Conservation (phyloP, 2,888 invertebrate species). For the Acrobasis repandana region DNA sequence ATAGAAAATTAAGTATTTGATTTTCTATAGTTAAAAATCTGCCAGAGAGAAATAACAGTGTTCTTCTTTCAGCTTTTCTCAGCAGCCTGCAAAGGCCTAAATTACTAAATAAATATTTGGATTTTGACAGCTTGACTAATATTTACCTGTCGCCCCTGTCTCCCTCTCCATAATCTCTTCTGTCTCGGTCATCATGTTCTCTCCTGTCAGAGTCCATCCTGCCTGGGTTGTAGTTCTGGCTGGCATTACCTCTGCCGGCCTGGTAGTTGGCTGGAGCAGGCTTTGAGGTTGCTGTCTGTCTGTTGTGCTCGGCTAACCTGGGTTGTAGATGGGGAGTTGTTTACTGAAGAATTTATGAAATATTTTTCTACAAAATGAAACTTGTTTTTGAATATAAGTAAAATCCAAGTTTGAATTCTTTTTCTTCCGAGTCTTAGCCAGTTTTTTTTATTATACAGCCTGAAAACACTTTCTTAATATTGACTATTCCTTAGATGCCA, state of each 20-base stretch:
- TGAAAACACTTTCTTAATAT: no score
- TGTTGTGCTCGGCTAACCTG: slow-evolving; percentile 74
- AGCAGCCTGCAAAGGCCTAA: no score
- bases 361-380: no score
- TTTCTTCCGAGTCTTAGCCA: no score
- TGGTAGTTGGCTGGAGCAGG: slow-evolving; percentile 45
- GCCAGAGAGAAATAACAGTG: not conserved
- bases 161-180: slow-evolving; percentile 64
- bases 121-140: slow-evolving; percentile 31
- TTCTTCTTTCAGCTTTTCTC: no score
- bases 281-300: slow-evolving; percentile 49
- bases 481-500: no score
- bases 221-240: slow-evolving; percentile 51
- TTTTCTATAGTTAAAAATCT: slow-evolving; percentile 12
- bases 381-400: no score
- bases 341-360: no score
- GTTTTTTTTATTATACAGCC: no score
- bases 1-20: no score
- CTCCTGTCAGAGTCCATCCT: slow-evolving; percentile 63
- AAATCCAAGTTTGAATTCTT: no score
- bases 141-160: slow-evolving; percentile 45
- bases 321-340: slow-evolving; percentile 1
- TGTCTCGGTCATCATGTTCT: slow-evolving; percentile 73
- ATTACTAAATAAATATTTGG: no score
- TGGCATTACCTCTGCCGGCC: slow-evolving; percentile 37